Base-by-base conservation (phyloP, 1,140 invertebrate species). In the Drosophila pruinosa region DNA sequence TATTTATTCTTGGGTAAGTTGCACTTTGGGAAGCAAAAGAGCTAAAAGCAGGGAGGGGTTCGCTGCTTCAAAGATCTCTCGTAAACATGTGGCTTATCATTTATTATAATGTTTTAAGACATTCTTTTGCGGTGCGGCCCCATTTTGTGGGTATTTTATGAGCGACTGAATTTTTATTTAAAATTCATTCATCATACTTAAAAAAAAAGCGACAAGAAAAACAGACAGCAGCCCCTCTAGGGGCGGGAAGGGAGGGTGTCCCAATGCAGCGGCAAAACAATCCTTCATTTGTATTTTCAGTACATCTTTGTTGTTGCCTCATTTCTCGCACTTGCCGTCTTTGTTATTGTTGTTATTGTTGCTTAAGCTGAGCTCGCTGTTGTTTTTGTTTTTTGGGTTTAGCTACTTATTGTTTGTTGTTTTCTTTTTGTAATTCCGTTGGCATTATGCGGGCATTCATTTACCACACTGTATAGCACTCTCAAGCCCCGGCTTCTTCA, bases 121-220 rank as follows among this genome's bases (percentile, higher is more conserved):
- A 45, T 61, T 61, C 64, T 22, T 61, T n/a, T n/a, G n/a, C n/a
- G n/a, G n/a, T n/a, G n/a, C n/a, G n/a, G n/a, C n/a, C n/a, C n/a
- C n/a, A n/a, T n/a, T 34, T 28, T 53, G 21, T 15, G 43, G 39
- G 8, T 56, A 12, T 31, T 68, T 53, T 53, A 61, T 24, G 31
- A 36, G 65, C 43, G 59, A 39, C 63, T 73, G 63, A 56, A 73
- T 70, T 85, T 88, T 68, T 70, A 88, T 86, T 86, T 80, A 86
- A 85, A 85, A 85, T 85, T 81, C 81, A 85, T 85, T 85, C 77
- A 81, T 85, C 81, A 85, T 85, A 81, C 81, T 77, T 79, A 83
- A 83, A 47, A 53, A 63, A 54, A 61, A 56, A 48, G 22, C 34
- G 14, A 31, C 7, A 34, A 3, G 59, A 48, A 56, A 57, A 24